Base-by-base conservation (phyloP, 2,797 vertebrate species). In the Trachurus trachurus region DNA sequence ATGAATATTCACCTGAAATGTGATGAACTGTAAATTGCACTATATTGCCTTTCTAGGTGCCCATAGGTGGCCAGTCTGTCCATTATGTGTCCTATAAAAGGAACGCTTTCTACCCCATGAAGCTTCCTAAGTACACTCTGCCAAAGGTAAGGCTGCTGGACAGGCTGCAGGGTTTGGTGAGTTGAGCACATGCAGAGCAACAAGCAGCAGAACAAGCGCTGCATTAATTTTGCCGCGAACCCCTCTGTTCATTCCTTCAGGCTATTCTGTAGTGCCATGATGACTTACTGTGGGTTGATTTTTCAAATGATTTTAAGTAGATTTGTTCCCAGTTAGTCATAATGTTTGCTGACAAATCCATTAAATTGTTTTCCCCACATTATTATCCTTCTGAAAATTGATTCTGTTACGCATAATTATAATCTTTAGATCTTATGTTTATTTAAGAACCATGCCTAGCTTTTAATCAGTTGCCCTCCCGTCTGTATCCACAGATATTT, bases 61-160 rank as follows among this genome's bases (percentile, higher is more conserved):
- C 96, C 4, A 94, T 97, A 10, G 96, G 96, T 83, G 97, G 97
- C 81, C 95, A 95, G 82, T 94, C 97, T 4, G 96, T 97, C 88
- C 97, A 98, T 92, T 98, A 98, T 0, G 97, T 98, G 86, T 98
- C 97, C 62, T 97, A 97, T 81, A 96, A 95, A 85, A 96, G 96
- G 80, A 96, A 95, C 13, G 83, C 96, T 0, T 98, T 98, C 90
- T 93, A 96, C 54, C 96, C 96, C 6, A 97, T 98, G 96, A 98
- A 97, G 91, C 95, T 98, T 54, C 97, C 97, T 1, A 98, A 98
- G 66, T 98, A 98, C 45, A 96, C 97, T 11, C 85, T 97, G 85
- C 97, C 97, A 58, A 98, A 98, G 97, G 97, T 98, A 95, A 90
- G 85, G 34, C 42, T 4, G 42, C 65, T 65, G 66, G 58, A 63